These are phyloP conservation scores for Galbula dea DNA, from an alignment of 2,113 vertebrate genomes.

Conservation along the genomic window DNA sequence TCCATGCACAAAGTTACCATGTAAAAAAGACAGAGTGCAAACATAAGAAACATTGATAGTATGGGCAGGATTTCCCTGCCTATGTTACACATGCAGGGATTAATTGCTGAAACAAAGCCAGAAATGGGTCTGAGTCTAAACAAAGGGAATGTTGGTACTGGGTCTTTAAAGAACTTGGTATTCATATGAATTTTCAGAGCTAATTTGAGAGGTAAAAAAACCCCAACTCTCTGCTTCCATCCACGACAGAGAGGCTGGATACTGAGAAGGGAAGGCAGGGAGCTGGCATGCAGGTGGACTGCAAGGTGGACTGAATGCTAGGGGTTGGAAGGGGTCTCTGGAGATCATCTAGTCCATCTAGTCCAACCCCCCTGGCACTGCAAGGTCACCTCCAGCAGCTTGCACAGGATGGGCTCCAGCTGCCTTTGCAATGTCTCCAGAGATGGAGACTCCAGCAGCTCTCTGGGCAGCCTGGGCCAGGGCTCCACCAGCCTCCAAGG, in stretches of 20 bases:
- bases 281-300: neutral
- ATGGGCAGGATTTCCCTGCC: neutral
- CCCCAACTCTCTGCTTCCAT: neutral
- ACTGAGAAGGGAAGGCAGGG: neutral
- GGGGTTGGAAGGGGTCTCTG: too few relatives aligned
- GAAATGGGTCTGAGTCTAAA: neutral
- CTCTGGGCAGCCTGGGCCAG: too few relatives aligned
- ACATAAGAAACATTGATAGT: neutral
- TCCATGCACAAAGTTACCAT: neutral
- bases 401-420: too few relatives aligned
- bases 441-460: too few relatives aligned
- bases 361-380: too few relatives aligned
- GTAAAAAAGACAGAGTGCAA: neutral
- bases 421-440: too few relatives aligned
- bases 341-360: too few relatives aligned
- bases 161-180: neutral
- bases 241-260: neutral
- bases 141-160: neutral
- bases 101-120: neutral
- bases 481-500: too few relatives aligned
- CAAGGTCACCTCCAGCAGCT: too few relatives aligned
- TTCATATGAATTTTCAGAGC: neutral
- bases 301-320: too few relatives aligned
- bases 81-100: neutral
- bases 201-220: neutral